phyloP scores from a whole-genome alignment of 2,888 invertebrate genomes.

The Blera fallax region DNA sequence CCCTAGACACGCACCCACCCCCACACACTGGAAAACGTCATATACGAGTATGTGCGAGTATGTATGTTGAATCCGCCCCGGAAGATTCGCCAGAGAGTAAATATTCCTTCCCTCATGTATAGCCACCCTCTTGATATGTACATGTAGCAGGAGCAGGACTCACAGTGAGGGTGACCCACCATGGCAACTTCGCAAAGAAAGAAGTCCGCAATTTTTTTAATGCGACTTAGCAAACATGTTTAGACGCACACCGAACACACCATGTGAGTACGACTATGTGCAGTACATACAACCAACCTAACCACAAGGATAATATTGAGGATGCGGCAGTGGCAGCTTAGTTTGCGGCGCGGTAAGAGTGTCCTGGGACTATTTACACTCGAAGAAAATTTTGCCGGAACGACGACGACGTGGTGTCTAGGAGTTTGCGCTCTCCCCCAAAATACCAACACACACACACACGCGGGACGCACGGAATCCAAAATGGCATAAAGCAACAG shows the following conservation, averaged over 20 bases:
- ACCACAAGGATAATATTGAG: constrained; percentile 45
- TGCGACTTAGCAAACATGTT: constrained; percentile 61
- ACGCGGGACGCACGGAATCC: constrained; percentile 23
- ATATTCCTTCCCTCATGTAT: constrained; percentile 17
- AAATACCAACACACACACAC: constrained; percentile 6
- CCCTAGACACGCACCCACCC: neutral
- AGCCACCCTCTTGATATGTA: neutral
- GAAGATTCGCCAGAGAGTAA: constrained; percentile 33
- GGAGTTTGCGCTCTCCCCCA: constrained; percentile 61
- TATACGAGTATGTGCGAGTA: constrained; percentile 13
- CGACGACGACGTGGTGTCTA: constrained; percentile 10
- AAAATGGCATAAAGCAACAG: constrained; percentile 62
- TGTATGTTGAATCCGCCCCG: constrained; percentile 68
- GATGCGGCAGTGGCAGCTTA: constrained; percentile 44
- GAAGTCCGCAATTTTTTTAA: constrained; percentile 50
- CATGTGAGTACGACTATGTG: constrained; percentile 10
- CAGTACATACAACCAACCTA: constrained; percentile 6
- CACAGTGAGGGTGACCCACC: neutral
- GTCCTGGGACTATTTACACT: constrained; percentile 58
- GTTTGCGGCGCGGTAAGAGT: constrained; percentile 45
- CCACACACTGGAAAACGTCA: neutral
- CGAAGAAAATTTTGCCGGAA: constrained; percentile 31
- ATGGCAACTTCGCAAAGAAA: constrained; percentile 32
- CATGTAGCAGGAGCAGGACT: neutral
- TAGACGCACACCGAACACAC: constrained; percentile 26